Percentiles rank a stretch among this genome's conserved stretches.
These are phyloP conservation scores for Spilogale gracilis DNA, from an alignment of 2,113 vertebrate species.

Conservation along the genomic window DNA sequence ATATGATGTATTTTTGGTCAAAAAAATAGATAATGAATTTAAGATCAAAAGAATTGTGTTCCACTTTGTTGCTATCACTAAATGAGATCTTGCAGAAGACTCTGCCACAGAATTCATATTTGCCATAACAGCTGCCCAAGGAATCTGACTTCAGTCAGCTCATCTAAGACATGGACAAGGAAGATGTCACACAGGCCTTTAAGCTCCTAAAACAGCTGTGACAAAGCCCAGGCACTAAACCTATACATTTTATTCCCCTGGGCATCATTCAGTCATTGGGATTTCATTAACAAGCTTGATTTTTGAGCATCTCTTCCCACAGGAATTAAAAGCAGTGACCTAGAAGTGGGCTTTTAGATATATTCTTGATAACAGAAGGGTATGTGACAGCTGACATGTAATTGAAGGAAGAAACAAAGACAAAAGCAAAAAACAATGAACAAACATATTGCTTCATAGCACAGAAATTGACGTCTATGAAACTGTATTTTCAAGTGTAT, in stretches of 20 bases:
- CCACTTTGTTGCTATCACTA: neutral
- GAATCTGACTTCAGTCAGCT: neutral
- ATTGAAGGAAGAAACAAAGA: slow-evolving; percentile 6
- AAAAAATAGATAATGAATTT: slow-evolving; percentile 39
- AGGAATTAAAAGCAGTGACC: slow-evolving; percentile 74
- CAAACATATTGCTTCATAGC: neutral
- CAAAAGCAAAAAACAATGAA: neutral
- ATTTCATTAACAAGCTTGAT: slow-evolving; percentile 76
- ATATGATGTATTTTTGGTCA: neutral
- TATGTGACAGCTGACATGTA: slow-evolving; percentile 68
- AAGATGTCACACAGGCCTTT: slow-evolving; percentile 8
- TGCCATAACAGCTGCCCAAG: neutral
- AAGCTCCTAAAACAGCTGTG: slow-evolving; percentile 21
- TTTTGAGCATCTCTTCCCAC: slow-evolving; percentile 55
- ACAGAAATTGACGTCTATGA: neutral
- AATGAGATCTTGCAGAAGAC: neutral
- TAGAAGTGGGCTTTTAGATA: slow-evolving; percentile 62
- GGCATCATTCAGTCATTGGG: slow-evolving; percentile 43
- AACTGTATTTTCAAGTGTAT: neutral
- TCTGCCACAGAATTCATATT: neutral
- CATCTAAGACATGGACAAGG: neutral
- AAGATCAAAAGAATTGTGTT: neutral
- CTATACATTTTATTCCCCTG: neutral
- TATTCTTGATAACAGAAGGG: slow-evolving; percentile 58
- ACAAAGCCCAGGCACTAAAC: slow-evolving; percentile 20